phyloP scores from a whole-genome alignment of 2,113 vertebrate genomes.

The Tricholaema leucomelas region DNA sequence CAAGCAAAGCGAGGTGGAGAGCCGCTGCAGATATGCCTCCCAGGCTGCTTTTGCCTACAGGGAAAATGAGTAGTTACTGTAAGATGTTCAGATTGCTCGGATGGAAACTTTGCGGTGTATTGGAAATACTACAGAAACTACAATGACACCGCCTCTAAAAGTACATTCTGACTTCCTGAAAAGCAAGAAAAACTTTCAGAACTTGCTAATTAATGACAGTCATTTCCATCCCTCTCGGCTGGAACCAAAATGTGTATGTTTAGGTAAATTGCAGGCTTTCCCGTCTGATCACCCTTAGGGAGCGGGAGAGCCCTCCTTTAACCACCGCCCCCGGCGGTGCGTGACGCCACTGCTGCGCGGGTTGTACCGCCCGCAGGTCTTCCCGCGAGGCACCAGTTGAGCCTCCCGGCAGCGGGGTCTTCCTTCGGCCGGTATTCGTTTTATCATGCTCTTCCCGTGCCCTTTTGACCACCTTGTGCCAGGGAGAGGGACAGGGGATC shows the following conservation, averaged over 20 bases:
- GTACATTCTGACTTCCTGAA: neutral
- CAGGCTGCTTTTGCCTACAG: neutral
- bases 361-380: neutral
- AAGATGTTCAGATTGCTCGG: neutral
- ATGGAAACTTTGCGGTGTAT: neutral
- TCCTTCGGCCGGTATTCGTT: neutral
- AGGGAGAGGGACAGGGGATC: neutral
- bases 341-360: neutral
- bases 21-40: neutral
- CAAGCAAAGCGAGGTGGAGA: neutral
- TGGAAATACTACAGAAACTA: neutral
- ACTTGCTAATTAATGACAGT: neutral
- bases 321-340: neutral
- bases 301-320: neutral
- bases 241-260: neutral
- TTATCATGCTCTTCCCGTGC: rapidly evolving
- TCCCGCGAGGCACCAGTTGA: neutral
- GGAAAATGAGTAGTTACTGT: neutral
- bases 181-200: neutral
- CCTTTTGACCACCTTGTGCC: neutral
- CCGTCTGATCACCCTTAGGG: neutral
- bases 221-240: neutral
- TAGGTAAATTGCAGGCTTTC: neutral
- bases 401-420: neutral
- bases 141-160: neutral